Percentiles rank a stretch among this genome's conserved stretches.
phyloP scores from a whole-genome alignment of 2,113 vertebrate genomes.

The Corythornis vintsioides region DNA sequence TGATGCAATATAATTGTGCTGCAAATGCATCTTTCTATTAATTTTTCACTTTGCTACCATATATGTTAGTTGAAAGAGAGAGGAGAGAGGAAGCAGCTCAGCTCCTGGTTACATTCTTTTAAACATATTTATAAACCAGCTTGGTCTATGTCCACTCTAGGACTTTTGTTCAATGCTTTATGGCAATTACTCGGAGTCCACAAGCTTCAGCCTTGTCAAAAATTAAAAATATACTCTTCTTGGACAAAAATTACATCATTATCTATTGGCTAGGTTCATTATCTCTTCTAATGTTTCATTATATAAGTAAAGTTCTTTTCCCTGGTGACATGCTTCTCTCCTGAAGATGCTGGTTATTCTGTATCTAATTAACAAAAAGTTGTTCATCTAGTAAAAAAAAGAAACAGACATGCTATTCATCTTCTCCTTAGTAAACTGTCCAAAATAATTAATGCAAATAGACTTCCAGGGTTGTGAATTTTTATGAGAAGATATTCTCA shows the following conservation, averaged over 20 bases:
- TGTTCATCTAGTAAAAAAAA: constrained; percentile 53
- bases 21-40: neutral
- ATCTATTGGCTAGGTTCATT: constrained; percentile 42
- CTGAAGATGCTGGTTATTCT: constrained; percentile 44
- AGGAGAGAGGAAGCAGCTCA: neutral
- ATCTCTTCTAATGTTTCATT: constrained; percentile 56
- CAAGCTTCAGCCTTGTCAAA: neutral
- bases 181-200: neutral
- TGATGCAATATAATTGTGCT: neutral
- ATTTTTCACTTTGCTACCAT: neutral
- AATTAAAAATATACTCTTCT: neutral
- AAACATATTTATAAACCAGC: neutral
- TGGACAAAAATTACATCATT: neutral
- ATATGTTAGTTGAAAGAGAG: neutral
- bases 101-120: neutral
- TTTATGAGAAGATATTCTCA: constrained; percentile 48
- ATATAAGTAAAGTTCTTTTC: neutral
- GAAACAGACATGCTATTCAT: constrained; percentile 24
- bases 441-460: constrained; percentile 66
- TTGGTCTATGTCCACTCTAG: neutral
- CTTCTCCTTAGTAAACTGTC: constrained; percentile 60
- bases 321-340: neutral
- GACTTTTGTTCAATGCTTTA: neutral
- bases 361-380: constrained; percentile 57
- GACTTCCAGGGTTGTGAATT: constrained; percentile 29